A percentile compares a stretch with the other conserved stretches of the same genome.
Conservation (phyloP, 2,797 vertebrate genomes). For the Oryzias sinensis region DNA sequence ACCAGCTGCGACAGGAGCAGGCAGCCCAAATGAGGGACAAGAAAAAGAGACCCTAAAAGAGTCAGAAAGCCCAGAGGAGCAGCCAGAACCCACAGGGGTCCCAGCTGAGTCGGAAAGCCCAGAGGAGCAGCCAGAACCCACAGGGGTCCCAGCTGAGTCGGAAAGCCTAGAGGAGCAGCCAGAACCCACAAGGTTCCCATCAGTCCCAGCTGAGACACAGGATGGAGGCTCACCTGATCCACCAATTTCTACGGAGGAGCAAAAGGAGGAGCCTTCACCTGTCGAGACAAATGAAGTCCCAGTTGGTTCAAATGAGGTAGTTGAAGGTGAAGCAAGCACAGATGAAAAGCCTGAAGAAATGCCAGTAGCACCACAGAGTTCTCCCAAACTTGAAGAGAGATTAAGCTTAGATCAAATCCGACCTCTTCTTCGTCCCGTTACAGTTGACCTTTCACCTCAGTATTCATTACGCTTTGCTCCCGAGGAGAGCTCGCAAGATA, state of each 20-base stretch:
- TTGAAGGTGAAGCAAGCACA: constrained; percentile 68
- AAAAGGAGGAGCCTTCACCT: constrained; percentile 45
- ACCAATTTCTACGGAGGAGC: constrained; percentile 52
- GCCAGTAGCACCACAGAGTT: constrained; percentile 14
- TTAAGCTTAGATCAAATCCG: constrained; percentile 64
- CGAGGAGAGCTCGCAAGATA: constrained; percentile 63
- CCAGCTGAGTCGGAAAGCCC: constrained; percentile 14
- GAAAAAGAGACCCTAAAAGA: constrained; percentile 76
- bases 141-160: constrained; percentile 53
- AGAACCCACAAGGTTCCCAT: constrained; percentile 67
- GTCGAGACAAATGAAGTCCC: constrained; percentile 64
- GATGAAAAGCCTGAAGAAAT: constrained; percentile 55
- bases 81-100: constrained; percentile 62
- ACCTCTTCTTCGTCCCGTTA: constrained; percentile 70
- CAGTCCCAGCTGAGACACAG: constrained; percentile 52
- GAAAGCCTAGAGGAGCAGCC: constrained; percentile 55
- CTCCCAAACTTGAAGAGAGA: constrained; percentile 56
- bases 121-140: constrained; percentile 17
- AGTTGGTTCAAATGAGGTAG: constrained; percentile 72
- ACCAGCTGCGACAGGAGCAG: constrained; percentile 44
- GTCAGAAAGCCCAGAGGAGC: constrained; percentile 51
- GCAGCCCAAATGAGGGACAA: constrained; percentile 63
- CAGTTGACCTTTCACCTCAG: constrained; percentile 77
- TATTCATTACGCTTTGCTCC: constrained; percentile 68
- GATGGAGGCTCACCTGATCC: constrained; percentile 47